Percentiles rank a stretch among this genome's conserved stretches.
Evolutionary conservation across 2,888 invertebrate genomes (phyloP).

Genomic region (Heliconius aoede): DNA sequence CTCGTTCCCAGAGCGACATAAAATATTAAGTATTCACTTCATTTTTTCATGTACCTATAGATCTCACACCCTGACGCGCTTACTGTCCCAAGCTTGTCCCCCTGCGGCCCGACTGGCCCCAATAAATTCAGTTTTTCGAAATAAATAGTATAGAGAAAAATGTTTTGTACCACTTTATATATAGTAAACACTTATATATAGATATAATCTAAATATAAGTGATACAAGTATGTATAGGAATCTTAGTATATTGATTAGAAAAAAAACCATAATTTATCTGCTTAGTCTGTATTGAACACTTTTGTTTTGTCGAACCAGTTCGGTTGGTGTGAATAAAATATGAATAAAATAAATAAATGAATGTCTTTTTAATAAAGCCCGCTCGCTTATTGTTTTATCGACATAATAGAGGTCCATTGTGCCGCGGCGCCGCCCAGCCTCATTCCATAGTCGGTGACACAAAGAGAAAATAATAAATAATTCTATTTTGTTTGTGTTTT

Average conservation of each 20-base stretch:
- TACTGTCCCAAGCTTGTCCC: too few species aligned
- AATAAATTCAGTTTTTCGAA: too few species aligned
- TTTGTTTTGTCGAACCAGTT: slow-evolving; percentile 61
- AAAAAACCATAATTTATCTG: slow-evolving; percentile 47
- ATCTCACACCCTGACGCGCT: too few species aligned
- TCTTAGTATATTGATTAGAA: not conserved
- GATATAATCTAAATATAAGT: too few species aligned
- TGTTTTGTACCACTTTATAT: too few species aligned
- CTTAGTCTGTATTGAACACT: slow-evolving; percentile 65
- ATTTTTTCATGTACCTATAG: too few species aligned
- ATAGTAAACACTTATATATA: too few species aligned
- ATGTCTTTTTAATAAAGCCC: slow-evolving; percentile 83
- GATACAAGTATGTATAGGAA: too few species aligned
- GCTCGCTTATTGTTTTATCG: slow-evolving; percentile 75
- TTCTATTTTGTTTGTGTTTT: slow-evolving; percentile 77
- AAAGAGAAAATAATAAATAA: slow-evolving; percentile 82
- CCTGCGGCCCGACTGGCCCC: too few species aligned
- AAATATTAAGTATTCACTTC: too few species aligned
- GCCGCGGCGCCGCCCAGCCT: slow-evolving; percentile 70
- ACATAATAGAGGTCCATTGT: slow-evolving; percentile 76
- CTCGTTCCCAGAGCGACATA: too few species aligned
- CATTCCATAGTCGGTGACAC: slow-evolving; percentile 63
- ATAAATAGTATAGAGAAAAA: too few species aligned
- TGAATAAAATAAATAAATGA: slow-evolving; percentile 82
- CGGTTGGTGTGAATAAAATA: slow-evolving; percentile 75